phyloP scores from a whole-genome alignment of 2,113 vertebrate genomes.

The Epinephelus moara region DNA sequence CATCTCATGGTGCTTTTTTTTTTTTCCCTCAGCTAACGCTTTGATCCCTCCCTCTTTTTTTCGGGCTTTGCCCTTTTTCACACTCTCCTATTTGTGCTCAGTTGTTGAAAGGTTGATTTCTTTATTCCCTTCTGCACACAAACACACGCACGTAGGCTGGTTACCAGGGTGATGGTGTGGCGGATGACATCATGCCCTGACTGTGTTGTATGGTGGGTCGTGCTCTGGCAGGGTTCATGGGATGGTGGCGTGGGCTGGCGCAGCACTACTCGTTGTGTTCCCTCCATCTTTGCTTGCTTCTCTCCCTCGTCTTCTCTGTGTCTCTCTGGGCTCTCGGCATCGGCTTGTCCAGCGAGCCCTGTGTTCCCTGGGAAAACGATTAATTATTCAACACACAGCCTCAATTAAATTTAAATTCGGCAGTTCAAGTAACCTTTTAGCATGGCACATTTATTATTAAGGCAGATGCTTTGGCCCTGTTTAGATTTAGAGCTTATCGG shows the following conservation, averaged over 20 bases:
- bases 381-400: slow-evolving; percentile 83
- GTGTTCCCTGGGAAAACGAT: slow-evolving; percentile 81
- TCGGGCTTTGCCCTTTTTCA: slow-evolving; percentile 43
- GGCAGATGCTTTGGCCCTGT: slow-evolving; percentile 81
- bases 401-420: slow-evolving; percentile 85
- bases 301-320: slow-evolving; percentile 27
- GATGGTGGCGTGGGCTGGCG: slow-evolving; percentile 64
- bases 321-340: slow-evolving; percentile 56
- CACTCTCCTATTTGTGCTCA: slow-evolving; percentile 46
- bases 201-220: slow-evolving; percentile 59
- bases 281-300: slow-evolving; percentile 56
- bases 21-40: slow-evolving; percentile 21
- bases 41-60: slow-evolving; percentile 53
- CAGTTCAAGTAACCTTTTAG: slow-evolving; percentile 86
- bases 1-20: slow-evolving; percentile 27
- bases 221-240: slow-evolving; percentile 71
- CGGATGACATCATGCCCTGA: slow-evolving; percentile 77
- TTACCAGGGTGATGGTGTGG: slow-evolving; percentile 79
- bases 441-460: slow-evolving; percentile 82
- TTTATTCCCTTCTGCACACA: slow-evolving; percentile 60
- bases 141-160: slow-evolving; percentile 56
- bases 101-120: slow-evolving; percentile 64
- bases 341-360: slow-evolving; percentile 69
- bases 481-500: slow-evolving; percentile 79
- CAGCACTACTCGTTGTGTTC: slow-evolving; percentile 40